These are phyloP conservation scores for Microhierax caerulescens DNA, from an alignment of 2,797 vertebrate species.

Conservation along the genomic window DNA sequence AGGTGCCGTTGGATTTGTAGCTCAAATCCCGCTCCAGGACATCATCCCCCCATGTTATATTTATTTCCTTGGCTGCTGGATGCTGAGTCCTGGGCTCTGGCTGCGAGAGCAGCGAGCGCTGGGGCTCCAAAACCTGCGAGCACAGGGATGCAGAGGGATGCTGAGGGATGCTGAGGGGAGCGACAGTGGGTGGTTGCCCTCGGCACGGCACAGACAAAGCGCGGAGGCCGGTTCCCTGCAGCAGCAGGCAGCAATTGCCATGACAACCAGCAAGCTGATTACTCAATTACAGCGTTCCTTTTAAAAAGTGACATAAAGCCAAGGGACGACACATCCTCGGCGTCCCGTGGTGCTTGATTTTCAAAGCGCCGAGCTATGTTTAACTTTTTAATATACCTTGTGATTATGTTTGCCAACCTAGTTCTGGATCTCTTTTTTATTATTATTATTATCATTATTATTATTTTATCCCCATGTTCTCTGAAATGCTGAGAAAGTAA, in stretches of 20 bases:
- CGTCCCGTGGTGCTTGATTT: background rate
- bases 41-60: accelerated
- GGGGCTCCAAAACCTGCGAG: background rate
- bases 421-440: background rate
- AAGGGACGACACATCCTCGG: conserved; percentile 8
- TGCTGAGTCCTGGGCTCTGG: background rate
- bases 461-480: background rate
- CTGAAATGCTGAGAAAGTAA: background rate
- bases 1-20: background rate
- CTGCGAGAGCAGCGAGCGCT: background rate
- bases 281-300: conserved; percentile 54
- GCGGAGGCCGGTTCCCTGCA: conserved; percentile 4
- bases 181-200: background rate
- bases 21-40: background rate
- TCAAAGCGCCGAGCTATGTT: conserved; percentile 4
- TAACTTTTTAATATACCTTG: conserved; percentile 41
- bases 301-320: conserved; percentile 31
- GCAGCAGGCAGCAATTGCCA: conserved; percentile 49
- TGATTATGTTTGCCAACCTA: conserved; percentile 31
- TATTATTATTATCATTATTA: background rate
- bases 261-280: conserved; percentile 62
- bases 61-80: background rate
- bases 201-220: background rate
- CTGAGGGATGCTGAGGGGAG: background rate
- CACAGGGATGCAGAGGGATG: background rate